phyloP scores from a whole-genome alignment of 2,797 vertebrate genomes.

The Aplochiton taeniatus region DNA sequence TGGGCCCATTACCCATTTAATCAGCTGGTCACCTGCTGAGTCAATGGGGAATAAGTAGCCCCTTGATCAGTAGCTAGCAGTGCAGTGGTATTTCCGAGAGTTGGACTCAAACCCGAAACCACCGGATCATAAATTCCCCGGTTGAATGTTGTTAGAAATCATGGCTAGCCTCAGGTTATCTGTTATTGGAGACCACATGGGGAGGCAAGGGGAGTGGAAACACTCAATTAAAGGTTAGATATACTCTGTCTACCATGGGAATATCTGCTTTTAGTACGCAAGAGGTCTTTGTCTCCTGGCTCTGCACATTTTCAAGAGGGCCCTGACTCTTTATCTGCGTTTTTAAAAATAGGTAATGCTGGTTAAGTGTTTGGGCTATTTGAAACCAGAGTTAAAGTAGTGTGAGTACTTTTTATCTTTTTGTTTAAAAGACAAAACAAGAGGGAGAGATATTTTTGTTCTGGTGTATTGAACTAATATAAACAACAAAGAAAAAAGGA shows the following conservation, averaged over 20 bases:
- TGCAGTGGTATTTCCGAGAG: conserved; percentile 57
- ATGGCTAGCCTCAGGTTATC: conserved; percentile 48
- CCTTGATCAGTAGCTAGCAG: conserved; percentile 47
- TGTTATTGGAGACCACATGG: conserved; percentile 52
- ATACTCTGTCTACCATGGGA: conserved; percentile 42
- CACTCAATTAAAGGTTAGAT: conserved; percentile 46
- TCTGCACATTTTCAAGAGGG: conserved; percentile 24
- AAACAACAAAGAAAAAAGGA: conserved; percentile 33
- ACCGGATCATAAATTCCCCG: conserved; percentile 65
- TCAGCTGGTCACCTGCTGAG: conserved; percentile 63
- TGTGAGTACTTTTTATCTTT: no score
- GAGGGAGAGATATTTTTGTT: conserved; percentile 21
- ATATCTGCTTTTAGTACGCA: conserved; percentile 22
- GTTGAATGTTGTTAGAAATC: conserved; percentile 50
- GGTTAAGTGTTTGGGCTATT: neutral
- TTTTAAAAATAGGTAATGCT: neutral
- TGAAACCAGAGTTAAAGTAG: no score
- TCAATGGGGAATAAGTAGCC: conserved; percentile 57
- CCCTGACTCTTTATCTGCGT: neutral
- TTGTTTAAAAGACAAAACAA: conserved; percentile 12
- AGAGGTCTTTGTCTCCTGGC: conserved; percentile 8
- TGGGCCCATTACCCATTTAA: conserved; percentile 36
- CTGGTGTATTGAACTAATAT: conserved; percentile 3
- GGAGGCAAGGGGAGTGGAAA: conserved; percentile 24
- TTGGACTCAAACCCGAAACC: conserved; percentile 57